Conservation (phyloP, 2,113 vertebrate species). For the Pterocles burchelli region DNA sequence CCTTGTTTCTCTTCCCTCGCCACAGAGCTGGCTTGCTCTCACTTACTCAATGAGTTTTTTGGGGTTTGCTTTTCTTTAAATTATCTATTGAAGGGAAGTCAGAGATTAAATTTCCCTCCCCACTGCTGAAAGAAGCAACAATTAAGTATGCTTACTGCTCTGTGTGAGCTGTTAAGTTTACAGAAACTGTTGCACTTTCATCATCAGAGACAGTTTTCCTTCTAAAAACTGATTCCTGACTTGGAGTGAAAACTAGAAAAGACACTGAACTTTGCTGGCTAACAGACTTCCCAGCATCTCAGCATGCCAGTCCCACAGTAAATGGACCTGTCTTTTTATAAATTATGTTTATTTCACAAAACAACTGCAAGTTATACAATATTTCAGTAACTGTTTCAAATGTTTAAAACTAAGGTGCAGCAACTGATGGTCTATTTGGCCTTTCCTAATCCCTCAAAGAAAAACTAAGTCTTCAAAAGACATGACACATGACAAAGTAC, state of each 20-base stretch:
- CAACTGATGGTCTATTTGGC: neutral
- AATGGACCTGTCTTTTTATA: neutral
- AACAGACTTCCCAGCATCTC: accelerated
- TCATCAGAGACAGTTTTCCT: neutral
- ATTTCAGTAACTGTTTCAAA: neutral
- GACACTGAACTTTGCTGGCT: neutral
- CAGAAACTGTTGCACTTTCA: neutral
- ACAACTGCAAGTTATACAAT: neutral
- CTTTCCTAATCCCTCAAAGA: neutral
- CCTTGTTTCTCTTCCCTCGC: neutral
- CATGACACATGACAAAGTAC: neutral
- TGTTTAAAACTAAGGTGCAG: neutral
- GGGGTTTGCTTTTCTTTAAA: neutral
- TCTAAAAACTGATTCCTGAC: neutral
- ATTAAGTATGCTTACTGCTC: neutral
- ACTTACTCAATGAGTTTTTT: neutral
- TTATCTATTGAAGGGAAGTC: neutral
- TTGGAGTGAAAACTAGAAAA: neutral
- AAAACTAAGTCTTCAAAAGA: neutral
- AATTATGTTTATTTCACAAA: neutral
- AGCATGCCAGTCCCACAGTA: accelerated
- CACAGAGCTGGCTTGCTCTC: neutral
- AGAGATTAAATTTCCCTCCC: neutral
- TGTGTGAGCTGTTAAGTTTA: neutral
- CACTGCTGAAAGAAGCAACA: neutral